A percentile compares a stretch with the other conserved stretches of the same genome.
Conservation (phyloP, 2,113 vertebrate genomes). For the Excalfactoria chinensis region DNA sequence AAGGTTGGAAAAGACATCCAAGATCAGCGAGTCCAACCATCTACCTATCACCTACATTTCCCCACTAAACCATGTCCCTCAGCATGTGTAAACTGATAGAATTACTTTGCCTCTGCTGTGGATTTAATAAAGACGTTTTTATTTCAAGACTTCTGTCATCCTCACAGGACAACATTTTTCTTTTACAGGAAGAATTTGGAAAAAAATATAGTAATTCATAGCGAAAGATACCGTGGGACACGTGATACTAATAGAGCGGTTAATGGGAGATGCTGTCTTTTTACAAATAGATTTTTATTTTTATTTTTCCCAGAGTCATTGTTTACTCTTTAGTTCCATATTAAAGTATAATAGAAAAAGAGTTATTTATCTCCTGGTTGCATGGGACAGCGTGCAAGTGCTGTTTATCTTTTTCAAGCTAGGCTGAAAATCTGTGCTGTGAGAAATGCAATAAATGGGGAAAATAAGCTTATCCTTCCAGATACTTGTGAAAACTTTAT, state of each 20-base stretch:
- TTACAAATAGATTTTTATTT: neutral
- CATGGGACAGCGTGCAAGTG: neutral
- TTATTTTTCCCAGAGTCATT: neutral
- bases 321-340: neutral
- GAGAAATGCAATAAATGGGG: neutral
- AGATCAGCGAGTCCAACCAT: no score
- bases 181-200: neutral
- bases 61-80: no score
- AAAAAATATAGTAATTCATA: neutral
- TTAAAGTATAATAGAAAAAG: neutral
- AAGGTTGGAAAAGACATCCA: no score
- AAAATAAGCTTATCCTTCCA: neutral
- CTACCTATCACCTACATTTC: no score
- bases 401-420: neutral
- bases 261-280: neutral
- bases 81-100: neutral
- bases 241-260: neutral
- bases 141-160: neutral
- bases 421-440: neutral
- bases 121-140: neutral
- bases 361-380: neutral
- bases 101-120: neutral
- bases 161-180: neutral
- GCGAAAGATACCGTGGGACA: neutral
- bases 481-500: neutral